Percentiles rank a stretch among this genome's conserved stretches.
phyloP scores from a whole-genome alignment of 2,888 invertebrate species.

The Tortricodes alternella region DNA sequence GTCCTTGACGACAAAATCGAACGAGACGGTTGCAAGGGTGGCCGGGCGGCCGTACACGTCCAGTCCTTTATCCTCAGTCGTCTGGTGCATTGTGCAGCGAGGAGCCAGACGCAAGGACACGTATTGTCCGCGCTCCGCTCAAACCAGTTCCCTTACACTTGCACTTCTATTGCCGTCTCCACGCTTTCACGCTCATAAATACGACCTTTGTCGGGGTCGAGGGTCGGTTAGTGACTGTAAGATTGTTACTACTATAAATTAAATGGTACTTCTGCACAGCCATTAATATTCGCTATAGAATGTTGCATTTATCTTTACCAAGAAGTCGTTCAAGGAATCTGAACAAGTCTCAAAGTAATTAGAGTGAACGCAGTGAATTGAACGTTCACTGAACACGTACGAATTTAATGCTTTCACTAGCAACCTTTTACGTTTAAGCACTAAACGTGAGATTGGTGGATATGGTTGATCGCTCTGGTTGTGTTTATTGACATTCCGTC shows the following conservation, averaged over 20 bases:
- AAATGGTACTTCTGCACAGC: slow-evolving; percentile 33
- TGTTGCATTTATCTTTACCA: slow-evolving; percentile 14
- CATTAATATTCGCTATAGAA: slow-evolving; percentile 6
- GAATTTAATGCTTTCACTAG: slow-evolving; percentile 48
- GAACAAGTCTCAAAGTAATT: slow-evolving; percentile 46
- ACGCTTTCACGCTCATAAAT: slow-evolving; percentile 54
- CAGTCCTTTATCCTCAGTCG: slow-evolving; percentile 12
- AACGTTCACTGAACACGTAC: slow-evolving; percentile 50
- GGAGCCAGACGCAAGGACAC: slow-evolving; percentile 67
- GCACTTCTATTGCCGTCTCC: slow-evolving; percentile 57
- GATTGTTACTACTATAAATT: slow-evolving; percentile 37
- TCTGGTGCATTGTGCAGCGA: slow-evolving; percentile 46
- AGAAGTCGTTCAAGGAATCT: slow-evolving; percentile 30
- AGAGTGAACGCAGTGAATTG: slow-evolving; percentile 44
- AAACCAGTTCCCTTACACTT: slow-evolving; percentile 71
- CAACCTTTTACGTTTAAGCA: slow-evolving; percentile 27
- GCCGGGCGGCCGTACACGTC: slow-evolving; percentile 30
- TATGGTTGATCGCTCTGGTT: slow-evolving; percentile 25
- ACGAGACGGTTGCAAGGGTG: not conserved
- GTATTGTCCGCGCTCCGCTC: slow-evolving; percentile 54
- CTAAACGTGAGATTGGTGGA: slow-evolving; percentile 26
- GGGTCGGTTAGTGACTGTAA: slow-evolving; percentile 38
- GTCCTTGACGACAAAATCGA: too few relatives aligned
- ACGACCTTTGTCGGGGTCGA: slow-evolving; percentile 44
- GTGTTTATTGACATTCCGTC: slow-evolving; percentile 26